Base-by-base conservation (phyloP, 2,888 invertebrate species). In the Eupithecia abbreviata region DNA sequence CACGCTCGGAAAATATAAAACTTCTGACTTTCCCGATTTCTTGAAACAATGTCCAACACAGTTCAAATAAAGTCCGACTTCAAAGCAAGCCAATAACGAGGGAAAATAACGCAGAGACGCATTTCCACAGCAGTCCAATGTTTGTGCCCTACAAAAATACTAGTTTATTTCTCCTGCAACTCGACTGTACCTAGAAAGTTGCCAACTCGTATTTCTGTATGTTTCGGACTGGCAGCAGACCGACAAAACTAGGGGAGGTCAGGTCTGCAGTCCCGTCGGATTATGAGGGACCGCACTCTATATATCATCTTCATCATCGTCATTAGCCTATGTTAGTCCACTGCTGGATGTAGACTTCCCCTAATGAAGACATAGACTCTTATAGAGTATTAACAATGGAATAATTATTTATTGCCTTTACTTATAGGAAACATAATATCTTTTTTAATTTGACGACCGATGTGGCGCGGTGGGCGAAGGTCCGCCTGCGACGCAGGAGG, bases 11-110 rank as follows among this genome's bases (percentile, higher is more conserved):
- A 18, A 67, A 67, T 18, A 18, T 62, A 66, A 47, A 66, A 49
- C 47, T 51, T 41, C 12, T 7, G 62, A 62, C 58, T 55, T n/a
- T 51, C 18, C 9, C n/a, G 18, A 58, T 62, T 62, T 62, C 30
- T 30, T 30, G 62, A 62, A 62, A 62, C 62, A 18, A 58, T 58
- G 58, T 58, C 58, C 30, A 62, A 18, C 13, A 3, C 9, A 62
- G 62, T 62, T 62, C 62, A 62, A 62, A 62, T 43, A 66, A 66
- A 66, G 66, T 66, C 55, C 43, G 51, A 55, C 45, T 15, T 66
- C 66, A 42, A 66, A 66, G 13, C 41, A 15, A 74, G 72, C 51
- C 72, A 77, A 77, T 77, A 77, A 77, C 69, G 51, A 70, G 69
- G 41, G 71, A 69, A 65, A 77, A 72, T 72, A 69, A 72, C 68